Percentiles rank a stretch among this genome's conserved stretches.
Conservation (phyloP, 92 coral and sea anemone species). For the Plumapathes pennacea region DNA sequence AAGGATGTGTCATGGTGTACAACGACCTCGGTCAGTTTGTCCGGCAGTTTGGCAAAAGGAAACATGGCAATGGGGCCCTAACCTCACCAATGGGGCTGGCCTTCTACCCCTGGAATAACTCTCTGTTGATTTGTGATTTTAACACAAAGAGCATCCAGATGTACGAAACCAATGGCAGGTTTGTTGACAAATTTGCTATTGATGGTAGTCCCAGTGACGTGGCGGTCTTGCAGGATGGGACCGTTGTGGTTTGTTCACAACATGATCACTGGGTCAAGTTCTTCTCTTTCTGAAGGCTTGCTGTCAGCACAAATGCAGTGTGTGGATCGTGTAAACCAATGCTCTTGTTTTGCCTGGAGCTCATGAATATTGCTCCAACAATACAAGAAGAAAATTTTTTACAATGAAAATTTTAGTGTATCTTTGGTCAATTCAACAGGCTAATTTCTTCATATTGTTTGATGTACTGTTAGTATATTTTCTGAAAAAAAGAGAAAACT, state of each 20-base stretch:
- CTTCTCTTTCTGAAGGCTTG: too few species aligned
- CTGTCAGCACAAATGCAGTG: too few species aligned
- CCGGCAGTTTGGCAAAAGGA: constrained; percentile 48
- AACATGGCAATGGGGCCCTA: constrained; percentile 42
- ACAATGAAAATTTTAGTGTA: too few species aligned
- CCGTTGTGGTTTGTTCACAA: constrained; percentile 41
- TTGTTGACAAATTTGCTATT: constrained; percentile 23
- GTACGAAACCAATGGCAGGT: constrained; percentile 38
- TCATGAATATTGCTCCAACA: too few species aligned
- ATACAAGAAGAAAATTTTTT: too few species aligned
- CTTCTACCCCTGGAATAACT: constrained; percentile 17
- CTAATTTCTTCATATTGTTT: too few species aligned
- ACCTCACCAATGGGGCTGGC: constrained; percentile 45
- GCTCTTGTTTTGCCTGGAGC: too few species aligned
- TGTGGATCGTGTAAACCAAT: too few species aligned
- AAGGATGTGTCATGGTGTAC: constrained; percentile 35
- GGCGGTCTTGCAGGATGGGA: constrained; percentile 32
- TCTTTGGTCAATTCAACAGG: too few species aligned
- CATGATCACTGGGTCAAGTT: constrained; percentile 52
- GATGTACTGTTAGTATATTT: too few species aligned
- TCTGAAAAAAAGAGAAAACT: too few species aligned
- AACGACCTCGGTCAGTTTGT: constrained; percentile 37
- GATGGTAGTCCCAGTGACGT: constrained; percentile 45
- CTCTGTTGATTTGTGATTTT: constrained; percentile 37
- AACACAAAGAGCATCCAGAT: constrained; percentile 48